Conservation (phyloP, 2,797 vertebrate species). For the Eidolon dupreanum region DNA sequence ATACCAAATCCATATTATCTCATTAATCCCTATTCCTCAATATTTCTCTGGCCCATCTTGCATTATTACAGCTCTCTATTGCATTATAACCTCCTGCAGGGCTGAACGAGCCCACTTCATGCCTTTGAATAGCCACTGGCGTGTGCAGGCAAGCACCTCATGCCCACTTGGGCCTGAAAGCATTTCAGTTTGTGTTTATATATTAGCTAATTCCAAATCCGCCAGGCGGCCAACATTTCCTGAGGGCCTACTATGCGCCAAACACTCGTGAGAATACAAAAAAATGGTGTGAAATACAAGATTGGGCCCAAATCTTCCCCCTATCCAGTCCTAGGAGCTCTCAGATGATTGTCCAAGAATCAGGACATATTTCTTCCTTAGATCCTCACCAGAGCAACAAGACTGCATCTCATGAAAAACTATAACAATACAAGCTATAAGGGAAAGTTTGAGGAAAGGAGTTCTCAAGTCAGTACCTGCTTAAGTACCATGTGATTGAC, state of each 20-base stretch:
- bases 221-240: neutral
- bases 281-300: neutral
- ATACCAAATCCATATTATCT: neutral
- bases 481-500: neutral
- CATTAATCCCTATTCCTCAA: neutral
- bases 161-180: neutral
- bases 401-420: slow-evolving; percentile 3
- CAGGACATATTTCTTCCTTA: too few species aligned
- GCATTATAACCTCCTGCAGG: neutral
- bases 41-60: neutral
- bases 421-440: neutral
- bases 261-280: neutral
- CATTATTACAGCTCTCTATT: neutral
- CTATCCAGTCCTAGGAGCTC: too few species aligned
- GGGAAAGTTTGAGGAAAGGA: neutral
- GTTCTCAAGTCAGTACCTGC: neutral
- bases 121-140: neutral
- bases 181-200: neutral
- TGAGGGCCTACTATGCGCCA: neutral
- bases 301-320: neutral
- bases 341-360: too few species aligned
- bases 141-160: neutral
- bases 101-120: neutral
- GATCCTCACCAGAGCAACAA: neutral
- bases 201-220: slow-evolving; percentile 47